phyloP scores from a whole-genome alignment of 2,888 invertebrate species.

The Ophioninae sp. region DNA sequence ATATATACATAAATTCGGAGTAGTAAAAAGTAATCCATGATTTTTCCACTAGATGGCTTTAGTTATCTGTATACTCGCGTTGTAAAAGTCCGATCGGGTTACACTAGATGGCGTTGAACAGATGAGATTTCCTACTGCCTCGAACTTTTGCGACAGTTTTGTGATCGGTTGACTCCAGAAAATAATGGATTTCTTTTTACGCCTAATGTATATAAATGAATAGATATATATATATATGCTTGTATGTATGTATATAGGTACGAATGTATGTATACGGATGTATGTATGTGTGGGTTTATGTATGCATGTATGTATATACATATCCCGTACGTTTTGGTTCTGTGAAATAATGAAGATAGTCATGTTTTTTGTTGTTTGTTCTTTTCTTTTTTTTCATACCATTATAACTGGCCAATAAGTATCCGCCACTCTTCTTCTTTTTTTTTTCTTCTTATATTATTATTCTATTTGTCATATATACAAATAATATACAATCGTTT shows the following conservation, averaged over 20 bases:
- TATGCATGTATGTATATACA: conserved; percentile 36
- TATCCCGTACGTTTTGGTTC: conserved; percentile 73
- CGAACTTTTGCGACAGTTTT: too few relatives aligned
- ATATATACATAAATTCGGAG: conserved; percentile 48
- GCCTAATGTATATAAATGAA: too few relatives aligned
- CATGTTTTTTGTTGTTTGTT: conserved; percentile 64
- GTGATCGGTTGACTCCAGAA: too few relatives aligned
- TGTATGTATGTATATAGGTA: not conserved
- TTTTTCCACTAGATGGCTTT: too few relatives aligned
- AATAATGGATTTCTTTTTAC: too few relatives aligned
- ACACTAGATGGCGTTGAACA: too few relatives aligned
- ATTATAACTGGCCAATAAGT: conserved; percentile 87
- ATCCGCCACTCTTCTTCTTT: conserved; percentile 82
- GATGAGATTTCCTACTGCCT: too few relatives aligned
- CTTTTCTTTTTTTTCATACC: conserved; percentile 64
- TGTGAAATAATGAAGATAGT: conserved; percentile 75
- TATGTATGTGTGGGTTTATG: conserved; percentile 9
- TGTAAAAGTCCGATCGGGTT: too few relatives aligned
- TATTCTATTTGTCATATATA: conserved; percentile 86
- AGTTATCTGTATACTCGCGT: too few relatives aligned
- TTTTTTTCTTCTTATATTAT: conserved; percentile 81
- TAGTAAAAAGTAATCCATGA: too few relatives aligned
- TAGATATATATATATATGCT: too few relatives aligned
- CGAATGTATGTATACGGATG: not conserved
- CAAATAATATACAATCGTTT: conserved; percentile 83